These are phyloP conservation scores for Solenopsis invicta DNA, from an alignment of 1,140 invertebrate genomes.

Conservation along the genomic window DNA sequence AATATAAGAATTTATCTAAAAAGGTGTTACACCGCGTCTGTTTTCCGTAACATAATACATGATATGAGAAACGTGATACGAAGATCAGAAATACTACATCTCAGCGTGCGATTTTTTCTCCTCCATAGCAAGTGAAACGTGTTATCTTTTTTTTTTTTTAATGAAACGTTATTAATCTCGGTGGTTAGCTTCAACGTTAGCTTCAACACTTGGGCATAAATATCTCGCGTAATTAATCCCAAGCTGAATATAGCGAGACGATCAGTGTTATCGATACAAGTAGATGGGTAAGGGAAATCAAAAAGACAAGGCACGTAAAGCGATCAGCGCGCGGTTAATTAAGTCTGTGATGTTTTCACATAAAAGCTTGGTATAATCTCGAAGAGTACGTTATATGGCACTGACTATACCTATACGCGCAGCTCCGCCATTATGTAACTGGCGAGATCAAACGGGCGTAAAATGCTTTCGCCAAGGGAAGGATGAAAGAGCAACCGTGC, in stretches of 20 bases:
- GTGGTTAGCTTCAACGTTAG: not conserved
- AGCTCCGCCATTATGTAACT: constrained; percentile 52
- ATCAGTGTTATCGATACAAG: constrained; percentile 10
- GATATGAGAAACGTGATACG: not conserved
- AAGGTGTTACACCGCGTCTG: not conserved
- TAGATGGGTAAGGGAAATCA: not conserved
- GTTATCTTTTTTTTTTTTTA: not conserved
- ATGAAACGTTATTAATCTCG: not conserved
- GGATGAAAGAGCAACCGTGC: constrained; percentile 49
- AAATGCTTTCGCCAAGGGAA: constrained; percentile 45
- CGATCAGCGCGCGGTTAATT: constrained; percentile 27
- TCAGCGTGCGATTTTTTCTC: not conserved
- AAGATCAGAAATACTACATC: not conserved
- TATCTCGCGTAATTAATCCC: not conserved
- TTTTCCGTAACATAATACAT: not conserved
- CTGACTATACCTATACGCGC: constrained; percentile 10
- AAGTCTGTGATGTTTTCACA: constrained; percentile 32
- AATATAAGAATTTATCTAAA: constrained; percentile 19
- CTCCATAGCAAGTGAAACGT: not conserved
- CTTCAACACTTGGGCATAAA: not conserved
- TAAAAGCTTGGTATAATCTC: constrained; percentile 49
- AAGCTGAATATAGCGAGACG: not conserved
- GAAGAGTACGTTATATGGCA: constrained; percentile 24
- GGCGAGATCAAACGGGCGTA: constrained; percentile 51
- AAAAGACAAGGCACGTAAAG: not conserved